Evolutionary conservation across 2,888 invertebrate genomes (phyloP).

Genomic region (Bibio marci): DNA sequence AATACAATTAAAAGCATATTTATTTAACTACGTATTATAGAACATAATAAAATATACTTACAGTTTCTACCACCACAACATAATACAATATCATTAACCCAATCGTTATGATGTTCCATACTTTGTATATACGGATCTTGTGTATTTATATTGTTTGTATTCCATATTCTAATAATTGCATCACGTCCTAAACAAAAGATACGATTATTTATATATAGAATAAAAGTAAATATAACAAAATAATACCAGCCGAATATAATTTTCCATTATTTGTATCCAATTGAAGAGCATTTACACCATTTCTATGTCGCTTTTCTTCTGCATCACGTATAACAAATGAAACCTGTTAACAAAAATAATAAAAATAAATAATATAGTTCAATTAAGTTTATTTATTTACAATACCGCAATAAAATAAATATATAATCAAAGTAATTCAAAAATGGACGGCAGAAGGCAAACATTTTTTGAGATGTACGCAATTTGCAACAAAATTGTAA

Average conservation of each 20-base stretch:
- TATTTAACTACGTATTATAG: no score
- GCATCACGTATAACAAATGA: constrained; percentile 97
- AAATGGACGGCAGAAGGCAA: no score
- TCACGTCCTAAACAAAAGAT: constrained; percentile 53
- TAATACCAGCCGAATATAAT: constrained; percentile 64
- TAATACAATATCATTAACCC: constrained; percentile 98
- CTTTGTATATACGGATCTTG: constrained; percentile 75
- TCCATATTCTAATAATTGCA: constrained; percentile 90
- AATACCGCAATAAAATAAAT: no score
- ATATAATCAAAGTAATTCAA: no score
- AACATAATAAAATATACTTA: constrained; percentile 30
- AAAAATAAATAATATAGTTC: no score
- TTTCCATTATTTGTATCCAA: constrained; percentile 74
- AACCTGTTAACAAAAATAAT: constrained; percentile 39
- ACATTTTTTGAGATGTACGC: no score
- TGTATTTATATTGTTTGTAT: constrained; percentile 37
- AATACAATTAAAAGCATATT: no score
- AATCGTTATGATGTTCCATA: constrained; percentile 99
- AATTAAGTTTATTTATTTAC: no score
- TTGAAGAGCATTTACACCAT: constrained; percentile 91
- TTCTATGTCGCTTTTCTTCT: constrained; percentile 82
- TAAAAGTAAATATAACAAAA: background rate
- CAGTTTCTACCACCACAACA: constrained; percentile 93
- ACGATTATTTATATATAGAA: background rate
- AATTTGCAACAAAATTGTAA: background rate